Evolutionary conservation across 2,888 invertebrate genomes (phyloP).

Genomic region (Chloroclystis v-ata): DNA sequence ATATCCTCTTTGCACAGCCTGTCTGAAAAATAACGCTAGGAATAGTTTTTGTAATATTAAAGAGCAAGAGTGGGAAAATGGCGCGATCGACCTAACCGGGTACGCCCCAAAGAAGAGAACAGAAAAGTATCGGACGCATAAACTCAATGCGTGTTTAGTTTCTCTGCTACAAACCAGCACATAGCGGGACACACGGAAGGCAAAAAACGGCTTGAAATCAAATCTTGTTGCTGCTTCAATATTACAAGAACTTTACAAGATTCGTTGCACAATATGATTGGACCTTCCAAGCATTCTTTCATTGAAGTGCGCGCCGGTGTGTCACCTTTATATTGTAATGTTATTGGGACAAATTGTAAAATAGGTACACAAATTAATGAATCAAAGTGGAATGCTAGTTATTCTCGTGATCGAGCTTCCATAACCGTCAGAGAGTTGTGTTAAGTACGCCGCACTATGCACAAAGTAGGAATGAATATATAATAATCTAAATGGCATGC

Average conservation of each 20-base stretch:
- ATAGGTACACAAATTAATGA: constrained; percentile 43
- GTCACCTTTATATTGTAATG: constrained; percentile 75
- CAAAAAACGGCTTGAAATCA: constrained; percentile 64
- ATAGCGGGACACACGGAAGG: constrained; percentile 73
- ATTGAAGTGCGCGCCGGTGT: constrained; percentile 66
- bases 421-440: constrained; percentile 70
- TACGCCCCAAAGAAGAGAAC: constrained; percentile 7
- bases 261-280: constrained; percentile 79
- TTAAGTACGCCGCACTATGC: constrained; percentile 75
- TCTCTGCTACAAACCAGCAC: constrained; percentile 62
- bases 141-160: constrained; percentile 66
- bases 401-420: constrained; percentile 63
- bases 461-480: constrained; percentile 76
- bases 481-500: constrained; percentile 77
- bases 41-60: constrained; percentile 76
- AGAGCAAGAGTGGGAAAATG: constrained; percentile 50
- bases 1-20: constrained; percentile 73
- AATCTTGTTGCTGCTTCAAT: constrained; percentile 75
- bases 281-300: constrained; percentile 75
- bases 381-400: constrained; percentile 51
- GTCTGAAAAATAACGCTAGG: constrained; percentile 70
- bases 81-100: constrained; percentile 10
- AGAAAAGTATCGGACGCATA: constrained; percentile 7
- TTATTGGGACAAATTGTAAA: constrained; percentile 32
- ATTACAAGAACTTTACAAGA: constrained; percentile 78